These are phyloP conservation scores for Rhingia rostrata DNA, from an alignment of 2,888 invertebrate species.

Conservation along the genomic window DNA sequence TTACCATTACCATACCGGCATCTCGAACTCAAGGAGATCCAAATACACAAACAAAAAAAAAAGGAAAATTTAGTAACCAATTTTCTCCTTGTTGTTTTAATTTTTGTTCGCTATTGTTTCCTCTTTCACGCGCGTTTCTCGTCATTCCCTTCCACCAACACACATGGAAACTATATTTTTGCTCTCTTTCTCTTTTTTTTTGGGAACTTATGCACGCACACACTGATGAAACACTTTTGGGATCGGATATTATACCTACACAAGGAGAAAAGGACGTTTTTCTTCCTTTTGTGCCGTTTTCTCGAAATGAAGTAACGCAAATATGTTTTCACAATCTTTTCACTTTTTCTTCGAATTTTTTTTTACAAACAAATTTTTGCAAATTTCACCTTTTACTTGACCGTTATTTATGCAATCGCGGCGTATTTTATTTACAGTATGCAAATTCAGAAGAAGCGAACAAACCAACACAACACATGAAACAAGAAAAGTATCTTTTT, in stretches of 20 bases:
- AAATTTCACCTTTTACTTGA: slow-evolving; percentile 1
- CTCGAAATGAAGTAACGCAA: background rate
- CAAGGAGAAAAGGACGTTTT: slow-evolving; percentile 66
- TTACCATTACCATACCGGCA: slow-evolving; percentile 24
- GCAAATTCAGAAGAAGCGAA: slow-evolving; percentile 20
- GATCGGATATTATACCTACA: slow-evolving; percentile 63
- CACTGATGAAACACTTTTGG: slow-evolving; percentile 47
- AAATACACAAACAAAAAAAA: slow-evolving; percentile 5
- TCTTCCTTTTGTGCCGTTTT: slow-evolving; percentile 6
- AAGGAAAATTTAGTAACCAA: slow-evolving; percentile 32
- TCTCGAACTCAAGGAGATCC: slow-evolving; percentile 12
- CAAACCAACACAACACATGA: background rate
- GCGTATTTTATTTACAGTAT: slow-evolving; percentile 25
- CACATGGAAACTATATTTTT: slow-evolving; percentile 25
- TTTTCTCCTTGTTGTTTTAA: background rate
- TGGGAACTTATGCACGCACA: slow-evolving; percentile 41
- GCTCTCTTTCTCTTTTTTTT: slow-evolving; percentile 70
- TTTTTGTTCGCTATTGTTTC: slow-evolving; percentile 10
- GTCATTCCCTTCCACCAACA: slow-evolving; percentile 8
- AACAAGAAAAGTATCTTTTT: slow-evolving; percentile 31
- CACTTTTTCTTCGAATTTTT: background rate
- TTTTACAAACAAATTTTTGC: background rate
- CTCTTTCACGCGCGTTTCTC: slow-evolving; percentile 29
- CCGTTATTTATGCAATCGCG: slow-evolving; percentile 20
- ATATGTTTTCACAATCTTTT: slow-evolving; percentile 6